phyloP scores from a whole-genome alignment of 2,888 invertebrate species.

The Hyppa rectilinea region DNA sequence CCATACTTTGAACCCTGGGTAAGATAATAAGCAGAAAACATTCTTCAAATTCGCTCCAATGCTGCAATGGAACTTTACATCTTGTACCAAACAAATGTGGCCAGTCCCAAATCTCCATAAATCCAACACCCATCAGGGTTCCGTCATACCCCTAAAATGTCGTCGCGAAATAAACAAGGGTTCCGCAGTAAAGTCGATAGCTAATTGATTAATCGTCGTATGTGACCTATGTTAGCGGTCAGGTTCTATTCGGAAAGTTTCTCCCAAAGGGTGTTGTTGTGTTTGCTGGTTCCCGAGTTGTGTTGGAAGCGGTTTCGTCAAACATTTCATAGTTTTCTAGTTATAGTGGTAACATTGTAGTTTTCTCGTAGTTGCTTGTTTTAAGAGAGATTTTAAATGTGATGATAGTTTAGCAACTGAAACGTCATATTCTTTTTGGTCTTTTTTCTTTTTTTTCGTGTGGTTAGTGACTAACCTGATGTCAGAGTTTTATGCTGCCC shows the following conservation, averaged over 20 bases:
- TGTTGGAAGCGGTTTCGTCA: slow-evolving; percentile 40
- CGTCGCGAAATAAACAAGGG: slow-evolving; percentile 52
- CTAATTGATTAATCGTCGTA: slow-evolving; percentile 66
- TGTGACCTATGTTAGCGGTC: slow-evolving; percentile 50
- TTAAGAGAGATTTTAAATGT: neutral
- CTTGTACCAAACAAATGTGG: neutral
- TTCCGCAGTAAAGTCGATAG: slow-evolving; percentile 44
- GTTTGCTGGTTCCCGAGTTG: slow-evolving; percentile 16
- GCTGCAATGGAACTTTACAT: neutral
- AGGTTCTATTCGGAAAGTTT: slow-evolving; percentile 48
- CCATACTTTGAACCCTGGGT: no score
- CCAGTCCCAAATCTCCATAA: slow-evolving; percentile 18
- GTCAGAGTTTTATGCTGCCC: no score
- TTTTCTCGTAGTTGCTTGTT: slow-evolving; percentile 12
- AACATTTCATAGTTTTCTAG: slow-evolving; percentile 49
- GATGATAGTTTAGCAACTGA: slow-evolving; percentile 7
- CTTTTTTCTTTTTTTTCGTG: no score
- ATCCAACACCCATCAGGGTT: slow-evolving; percentile 18
- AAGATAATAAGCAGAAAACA: no score
- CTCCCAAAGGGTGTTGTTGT: slow-evolving; percentile 37
- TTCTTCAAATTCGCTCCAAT: no score
- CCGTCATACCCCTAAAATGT: slow-evolving; percentile 39
- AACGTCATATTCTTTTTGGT: no score
- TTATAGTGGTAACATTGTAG: slow-evolving; percentile 27
- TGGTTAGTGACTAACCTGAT: no score